Conservation (phyloP, 2,888 invertebrate species). For the Machimus rusticus region DNA sequence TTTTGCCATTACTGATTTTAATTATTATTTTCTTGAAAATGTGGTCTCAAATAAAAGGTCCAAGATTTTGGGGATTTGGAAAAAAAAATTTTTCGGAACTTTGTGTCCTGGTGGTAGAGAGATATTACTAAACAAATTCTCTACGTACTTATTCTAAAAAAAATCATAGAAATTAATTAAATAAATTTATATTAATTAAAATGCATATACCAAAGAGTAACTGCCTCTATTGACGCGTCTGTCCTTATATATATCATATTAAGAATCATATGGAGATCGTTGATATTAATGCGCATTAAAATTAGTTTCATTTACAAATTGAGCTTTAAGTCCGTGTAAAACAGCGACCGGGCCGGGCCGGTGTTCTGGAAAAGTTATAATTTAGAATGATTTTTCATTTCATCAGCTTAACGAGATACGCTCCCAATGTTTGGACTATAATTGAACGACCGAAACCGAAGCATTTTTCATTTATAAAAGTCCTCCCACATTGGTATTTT, state of each 20-base stretch:
- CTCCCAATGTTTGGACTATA: not conserved
- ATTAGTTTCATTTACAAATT: not conserved
- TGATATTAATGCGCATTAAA: not conserved
- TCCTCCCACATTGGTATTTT: not conserved
- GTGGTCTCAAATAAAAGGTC: too few relatives aligned
- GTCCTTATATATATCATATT: not conserved
- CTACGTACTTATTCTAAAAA: too few relatives aligned
- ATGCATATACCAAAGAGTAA: not conserved
- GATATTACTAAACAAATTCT: too few relatives aligned
- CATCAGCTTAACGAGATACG: not conserved
- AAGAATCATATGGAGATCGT: not conserved
- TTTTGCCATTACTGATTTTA: not conserved
- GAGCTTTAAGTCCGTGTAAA: not conserved
- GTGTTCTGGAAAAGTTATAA: not conserved
- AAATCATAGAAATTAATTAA: too few relatives aligned
- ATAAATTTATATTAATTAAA: too few relatives aligned
- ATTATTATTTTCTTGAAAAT: too few relatives aligned
- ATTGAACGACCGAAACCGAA: not conserved
- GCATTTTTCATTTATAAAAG: not conserved
- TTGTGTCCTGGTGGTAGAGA: too few relatives aligned
- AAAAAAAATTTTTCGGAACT: too few relatives aligned
- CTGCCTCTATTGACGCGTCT: too few relatives aligned
- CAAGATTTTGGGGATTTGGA: too few relatives aligned
- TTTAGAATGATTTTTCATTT: not conserved
- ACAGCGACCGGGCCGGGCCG: not conserved